These are phyloP conservation scores for Parthenolecanium corni DNA, from an alignment of 2,888 invertebrate genomes.

Conservation along the genomic window DNA sequence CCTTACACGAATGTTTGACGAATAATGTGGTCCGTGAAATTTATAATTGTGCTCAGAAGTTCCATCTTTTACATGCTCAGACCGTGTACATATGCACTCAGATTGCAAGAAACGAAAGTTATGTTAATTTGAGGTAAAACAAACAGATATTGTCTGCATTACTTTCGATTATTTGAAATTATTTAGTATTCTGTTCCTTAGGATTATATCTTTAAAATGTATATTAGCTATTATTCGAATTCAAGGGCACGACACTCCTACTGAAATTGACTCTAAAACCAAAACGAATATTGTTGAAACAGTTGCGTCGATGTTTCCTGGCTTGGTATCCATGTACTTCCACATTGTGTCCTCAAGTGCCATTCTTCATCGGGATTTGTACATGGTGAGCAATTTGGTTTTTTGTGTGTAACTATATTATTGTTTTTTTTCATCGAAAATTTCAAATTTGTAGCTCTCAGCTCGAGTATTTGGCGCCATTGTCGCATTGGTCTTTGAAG, in stretches of 20 bases:
- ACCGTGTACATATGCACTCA: conserved; percentile 18
- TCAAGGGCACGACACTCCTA: conserved; percentile 6
- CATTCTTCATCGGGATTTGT: conserved; percentile 11
- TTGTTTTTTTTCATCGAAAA: background rate
- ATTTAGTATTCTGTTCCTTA: background rate
- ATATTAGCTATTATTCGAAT: conserved; percentile 1
- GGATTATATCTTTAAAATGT: conserved; percentile 9
- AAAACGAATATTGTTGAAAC: conserved; percentile 7
- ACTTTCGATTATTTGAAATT: no score
- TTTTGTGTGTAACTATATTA: no score
- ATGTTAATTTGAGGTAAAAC: conserved; percentile 16
- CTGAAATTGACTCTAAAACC: background rate
- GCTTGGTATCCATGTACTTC: conserved; percentile 5
- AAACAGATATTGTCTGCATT: no score
- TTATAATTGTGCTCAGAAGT: conserved; percentile 1
- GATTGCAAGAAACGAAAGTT: background rate
- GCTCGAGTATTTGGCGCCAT: conserved; percentile 1
- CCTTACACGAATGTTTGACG: background rate
- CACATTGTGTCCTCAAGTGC: background rate
- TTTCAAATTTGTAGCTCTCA: background rate
- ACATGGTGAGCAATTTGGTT: background rate
- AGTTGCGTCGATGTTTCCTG: conserved; percentile 11
- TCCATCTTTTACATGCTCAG: conserved; percentile 1
- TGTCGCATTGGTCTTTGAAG: conserved; percentile 3
- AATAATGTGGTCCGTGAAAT: conserved; percentile 4